Evolutionary conservation across 2,113 vertebrate species (phyloP).

Genomic region (Notothenia coriiceps): DNA sequence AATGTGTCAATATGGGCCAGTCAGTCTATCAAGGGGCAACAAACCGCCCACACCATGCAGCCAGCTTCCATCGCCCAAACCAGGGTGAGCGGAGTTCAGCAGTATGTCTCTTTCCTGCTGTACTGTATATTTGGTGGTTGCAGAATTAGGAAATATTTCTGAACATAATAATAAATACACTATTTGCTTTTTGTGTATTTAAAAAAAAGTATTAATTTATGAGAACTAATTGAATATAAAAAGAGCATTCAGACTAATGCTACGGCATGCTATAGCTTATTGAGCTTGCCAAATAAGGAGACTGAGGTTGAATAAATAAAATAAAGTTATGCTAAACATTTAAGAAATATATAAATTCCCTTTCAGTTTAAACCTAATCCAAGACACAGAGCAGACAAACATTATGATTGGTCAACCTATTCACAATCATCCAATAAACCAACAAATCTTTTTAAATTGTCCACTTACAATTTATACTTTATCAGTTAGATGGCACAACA

Average conservation of each 20-base stretch:
- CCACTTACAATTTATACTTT: no score
- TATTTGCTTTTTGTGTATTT: conserved; percentile 33
- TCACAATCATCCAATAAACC: background rate
- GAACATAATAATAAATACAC: conserved; percentile 7
- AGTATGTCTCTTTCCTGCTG: background rate
- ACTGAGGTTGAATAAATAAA: conserved; percentile 20
- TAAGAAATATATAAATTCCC: no score
- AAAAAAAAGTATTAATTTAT: conserved; percentile 62
- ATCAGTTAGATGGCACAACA: background rate
- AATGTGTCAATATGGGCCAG: no score
- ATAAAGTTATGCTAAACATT: background rate
- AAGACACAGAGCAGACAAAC: background rate
- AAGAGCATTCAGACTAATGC: conserved; percentile 53
- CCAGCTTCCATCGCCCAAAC: no score
- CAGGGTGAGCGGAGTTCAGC: no score
- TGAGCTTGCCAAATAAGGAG: conserved; percentile 58
- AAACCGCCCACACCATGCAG: no score
- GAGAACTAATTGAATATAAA: conserved; percentile 55
- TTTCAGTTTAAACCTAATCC: background rate
- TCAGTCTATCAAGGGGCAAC: no score
- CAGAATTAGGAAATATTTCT: background rate
- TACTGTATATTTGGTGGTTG: background rate
- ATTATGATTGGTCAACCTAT: background rate
- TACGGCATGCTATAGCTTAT: conserved; percentile 58
- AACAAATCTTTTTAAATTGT: background rate